Conservation (phyloP, 2,888 invertebrate genomes). For the Chironomus riparius region DNA sequence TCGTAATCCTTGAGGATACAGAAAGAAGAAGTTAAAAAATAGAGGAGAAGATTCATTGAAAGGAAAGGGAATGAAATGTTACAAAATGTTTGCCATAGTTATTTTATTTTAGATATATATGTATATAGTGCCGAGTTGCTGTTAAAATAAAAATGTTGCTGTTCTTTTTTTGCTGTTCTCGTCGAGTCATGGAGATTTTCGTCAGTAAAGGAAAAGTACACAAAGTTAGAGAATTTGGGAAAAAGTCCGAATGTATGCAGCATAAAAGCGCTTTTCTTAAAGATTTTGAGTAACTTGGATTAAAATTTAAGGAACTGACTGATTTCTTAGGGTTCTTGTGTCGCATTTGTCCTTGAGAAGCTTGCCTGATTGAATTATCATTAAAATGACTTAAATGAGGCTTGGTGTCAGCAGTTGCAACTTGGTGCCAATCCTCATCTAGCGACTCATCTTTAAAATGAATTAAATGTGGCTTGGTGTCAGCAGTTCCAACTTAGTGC, state of each 20-base stretch:
- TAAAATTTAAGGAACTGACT: too few relatives aligned
- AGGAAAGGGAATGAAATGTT: not conserved
- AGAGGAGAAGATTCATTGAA: not conserved
- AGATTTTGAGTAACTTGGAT: not conserved
- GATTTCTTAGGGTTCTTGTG: too few relatives aligned
- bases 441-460: too few relatives aligned
- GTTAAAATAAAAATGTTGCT: not conserved
- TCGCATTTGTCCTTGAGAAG: too few relatives aligned
- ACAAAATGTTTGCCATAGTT: not conserved
- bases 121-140: not conserved
- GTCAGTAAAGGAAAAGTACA: not conserved
- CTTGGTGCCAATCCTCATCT: too few relatives aligned
- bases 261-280: not conserved
- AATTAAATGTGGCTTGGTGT: too few relatives aligned
- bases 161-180: not conserved
- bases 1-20: constrained; percentile 11
- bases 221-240: not conserved
- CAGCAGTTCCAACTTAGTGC: too few relatives aligned
- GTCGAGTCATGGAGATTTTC: not conserved
- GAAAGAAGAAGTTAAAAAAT: not conserved
- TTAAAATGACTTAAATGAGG: too few relatives aligned
- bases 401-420: too few relatives aligned
- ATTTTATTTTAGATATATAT: not conserved
- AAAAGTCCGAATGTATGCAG: too few relatives aligned
- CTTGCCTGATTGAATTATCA: too few relatives aligned